phyloP scores from a whole-genome alignment of 2,888 invertebrate genomes.

The Platycnemis pennipes region DNA sequence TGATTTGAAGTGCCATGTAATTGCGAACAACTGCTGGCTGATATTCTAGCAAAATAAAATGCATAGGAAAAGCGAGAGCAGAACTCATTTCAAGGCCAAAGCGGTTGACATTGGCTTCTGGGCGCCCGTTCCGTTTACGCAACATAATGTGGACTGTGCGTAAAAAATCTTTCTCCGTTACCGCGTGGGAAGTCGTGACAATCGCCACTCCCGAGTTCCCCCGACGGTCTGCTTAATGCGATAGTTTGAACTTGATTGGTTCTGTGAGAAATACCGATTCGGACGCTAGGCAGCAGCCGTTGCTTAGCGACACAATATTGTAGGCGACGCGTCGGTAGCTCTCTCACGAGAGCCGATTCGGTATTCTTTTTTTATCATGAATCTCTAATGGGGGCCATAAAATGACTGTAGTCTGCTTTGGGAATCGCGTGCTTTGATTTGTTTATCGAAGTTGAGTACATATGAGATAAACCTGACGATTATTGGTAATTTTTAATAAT shows the following conservation, averaged over 20 bases:
- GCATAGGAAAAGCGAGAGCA: not conserved
- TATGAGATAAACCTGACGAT: not conserved
- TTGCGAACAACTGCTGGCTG: too few species aligned
- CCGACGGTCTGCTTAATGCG: not conserved
- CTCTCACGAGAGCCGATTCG: not conserved
- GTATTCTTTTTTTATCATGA: not conserved
- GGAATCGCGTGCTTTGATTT: not conserved
- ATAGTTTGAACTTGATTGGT: not conserved
- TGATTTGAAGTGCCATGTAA: too few species aligned
- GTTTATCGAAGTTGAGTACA: not conserved
- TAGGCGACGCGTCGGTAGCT: not conserved
- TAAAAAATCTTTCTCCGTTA: not conserved
- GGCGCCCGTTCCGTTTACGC: not conserved
- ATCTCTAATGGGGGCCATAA: not conserved
- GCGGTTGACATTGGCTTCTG: not conserved
- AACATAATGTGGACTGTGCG: not conserved
- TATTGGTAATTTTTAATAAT: not conserved
- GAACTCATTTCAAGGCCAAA: not conserved
- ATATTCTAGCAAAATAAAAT: not conserved
- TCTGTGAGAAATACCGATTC: not conserved
- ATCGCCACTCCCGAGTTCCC: not conserved
- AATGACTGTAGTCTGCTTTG: not conserved
- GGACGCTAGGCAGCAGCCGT: not conserved
- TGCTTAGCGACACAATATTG: not conserved
- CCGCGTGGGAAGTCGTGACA: not conserved